Conservation (phyloP, 1,140 invertebrate species). For the Drosophila santomea region DNA sequence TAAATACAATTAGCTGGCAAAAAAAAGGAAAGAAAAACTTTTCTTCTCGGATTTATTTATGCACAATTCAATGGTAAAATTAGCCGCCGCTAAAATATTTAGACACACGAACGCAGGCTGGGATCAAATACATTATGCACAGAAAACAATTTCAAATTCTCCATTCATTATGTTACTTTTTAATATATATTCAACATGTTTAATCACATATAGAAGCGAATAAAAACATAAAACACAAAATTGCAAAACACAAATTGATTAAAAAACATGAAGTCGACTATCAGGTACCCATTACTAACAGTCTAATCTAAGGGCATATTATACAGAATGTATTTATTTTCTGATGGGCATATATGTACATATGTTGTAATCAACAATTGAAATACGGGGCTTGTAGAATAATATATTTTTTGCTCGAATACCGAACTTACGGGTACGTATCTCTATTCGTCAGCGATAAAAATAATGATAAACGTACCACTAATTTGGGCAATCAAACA, state of each 20-base stretch:
- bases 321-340: too few species aligned
- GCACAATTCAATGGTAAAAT: constrained; percentile 65
- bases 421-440: too few species aligned
- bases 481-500: constrained; percentile 53
- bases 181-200: neutral
- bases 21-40: constrained; percentile 6
- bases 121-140: neutral
- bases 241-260: constrained; percentile 25
- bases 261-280: constrained; percentile 7
- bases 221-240: neutral
- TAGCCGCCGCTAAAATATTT: constrained; percentile 58
- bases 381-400: too few species aligned
- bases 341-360: too few species aligned
- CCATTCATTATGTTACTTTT: neutral
- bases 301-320: neutral
- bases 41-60: constrained; percentile 55
- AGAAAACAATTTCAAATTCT: neutral
- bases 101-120: constrained; percentile 17
- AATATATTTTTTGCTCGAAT: neutral
- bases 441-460: constrained; percentile 12
- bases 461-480: constrained; percentile 35
- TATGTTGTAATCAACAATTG: too few species aligned
- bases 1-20: constrained; percentile 67
- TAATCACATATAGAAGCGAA: neutral
- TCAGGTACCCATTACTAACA: neutral